These are phyloP conservation scores for Ceyx margarethae DNA, from an alignment of 2,113 vertebrate species.

Conservation along the genomic window DNA sequence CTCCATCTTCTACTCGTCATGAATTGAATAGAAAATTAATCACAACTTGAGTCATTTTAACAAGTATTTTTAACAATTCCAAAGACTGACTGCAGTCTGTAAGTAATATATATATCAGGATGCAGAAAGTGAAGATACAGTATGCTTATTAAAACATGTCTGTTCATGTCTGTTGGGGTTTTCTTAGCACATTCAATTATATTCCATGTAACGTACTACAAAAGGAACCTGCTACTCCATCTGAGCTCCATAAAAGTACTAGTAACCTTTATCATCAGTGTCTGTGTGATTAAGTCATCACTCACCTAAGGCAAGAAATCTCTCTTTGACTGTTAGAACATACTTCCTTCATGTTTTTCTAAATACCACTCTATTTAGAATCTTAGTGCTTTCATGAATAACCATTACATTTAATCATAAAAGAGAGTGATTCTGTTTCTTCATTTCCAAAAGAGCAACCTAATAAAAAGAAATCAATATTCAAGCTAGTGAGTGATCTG, in stretches of 20 bases:
- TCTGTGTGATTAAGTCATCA: neutral
- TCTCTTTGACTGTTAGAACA: neutral
- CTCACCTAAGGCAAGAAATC: neutral
- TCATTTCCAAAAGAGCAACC: neutral
- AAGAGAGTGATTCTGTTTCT: neutral
- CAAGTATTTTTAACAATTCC: neutral
- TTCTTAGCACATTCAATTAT: neutral
- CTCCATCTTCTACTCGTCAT: neutral
- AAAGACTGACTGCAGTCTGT: neutral
- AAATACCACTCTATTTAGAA: neutral
- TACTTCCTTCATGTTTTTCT: neutral
- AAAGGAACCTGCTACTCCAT: neutral
- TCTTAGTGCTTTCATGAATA: neutral
- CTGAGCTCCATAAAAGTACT: neutral
- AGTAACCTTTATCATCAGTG: neutral
- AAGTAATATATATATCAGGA: neutral
- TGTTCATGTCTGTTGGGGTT: fast-evolving
- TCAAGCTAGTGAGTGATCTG: neutral
- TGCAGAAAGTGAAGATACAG: neutral
- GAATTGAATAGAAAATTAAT: neutral
- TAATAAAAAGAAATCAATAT: neutral
- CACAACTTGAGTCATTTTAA: neutral
- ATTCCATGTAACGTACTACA: neutral
- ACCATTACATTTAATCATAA: neutral
- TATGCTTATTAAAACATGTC: neutral